Conservation (phyloP, 2,113 vertebrate species). For the Chlorodrepanis virens region DNA sequence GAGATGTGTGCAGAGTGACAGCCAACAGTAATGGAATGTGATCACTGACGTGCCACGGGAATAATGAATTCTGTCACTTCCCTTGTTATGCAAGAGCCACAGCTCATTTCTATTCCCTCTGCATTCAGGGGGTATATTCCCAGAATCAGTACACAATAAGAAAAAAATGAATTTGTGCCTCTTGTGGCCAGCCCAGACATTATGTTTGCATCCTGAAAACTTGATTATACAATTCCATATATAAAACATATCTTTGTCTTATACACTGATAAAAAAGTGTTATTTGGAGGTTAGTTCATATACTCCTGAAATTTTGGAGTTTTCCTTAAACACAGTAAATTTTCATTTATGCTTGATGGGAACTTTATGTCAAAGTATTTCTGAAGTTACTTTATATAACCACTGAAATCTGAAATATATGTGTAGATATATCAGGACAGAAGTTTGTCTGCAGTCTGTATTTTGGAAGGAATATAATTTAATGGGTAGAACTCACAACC, state of each 20-base stretch:
- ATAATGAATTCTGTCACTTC: slow-evolving; percentile 43
- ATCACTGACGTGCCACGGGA: background rate
- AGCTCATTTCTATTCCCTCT: background rate
- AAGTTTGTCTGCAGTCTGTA: background rate
- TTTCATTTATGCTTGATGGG: background rate
- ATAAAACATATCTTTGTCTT: background rate
- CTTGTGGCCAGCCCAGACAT: background rate
- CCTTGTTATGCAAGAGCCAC: background rate
- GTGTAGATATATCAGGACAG: background rate
- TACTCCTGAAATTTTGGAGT: fast-evolving
- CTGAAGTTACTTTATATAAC: background rate
- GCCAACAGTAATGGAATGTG: background rate
- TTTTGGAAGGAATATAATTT: background rate
- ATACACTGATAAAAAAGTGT: background rate
- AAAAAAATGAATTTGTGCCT: background rate
- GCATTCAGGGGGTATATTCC: background rate
- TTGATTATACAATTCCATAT: background rate
- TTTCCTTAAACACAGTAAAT: background rate
- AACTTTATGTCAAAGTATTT: background rate
- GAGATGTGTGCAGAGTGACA: background rate
- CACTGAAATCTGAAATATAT: background rate
- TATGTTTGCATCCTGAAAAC: background rate
- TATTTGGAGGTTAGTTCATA: background rate
- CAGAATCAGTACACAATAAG: background rate
- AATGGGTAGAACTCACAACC: background rate